These are phyloP conservation scores for Tauraco hartlaubi DNA, from an alignment of 2,797 vertebrate species.

Conservation along the genomic window DNA sequence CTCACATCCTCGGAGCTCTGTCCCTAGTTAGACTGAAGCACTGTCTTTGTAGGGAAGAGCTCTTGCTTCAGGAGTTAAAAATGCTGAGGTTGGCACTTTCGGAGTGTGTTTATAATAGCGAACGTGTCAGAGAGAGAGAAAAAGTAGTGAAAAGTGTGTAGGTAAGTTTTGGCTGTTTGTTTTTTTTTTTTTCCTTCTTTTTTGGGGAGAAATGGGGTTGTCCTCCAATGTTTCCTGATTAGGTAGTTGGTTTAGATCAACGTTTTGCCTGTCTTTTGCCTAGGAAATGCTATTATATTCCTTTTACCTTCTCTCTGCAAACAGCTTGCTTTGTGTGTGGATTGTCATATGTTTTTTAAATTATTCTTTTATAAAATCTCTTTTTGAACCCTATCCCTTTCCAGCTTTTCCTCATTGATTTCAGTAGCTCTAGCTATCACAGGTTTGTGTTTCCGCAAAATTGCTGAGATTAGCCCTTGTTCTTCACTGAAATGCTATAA, in stretches of 20 bases:
- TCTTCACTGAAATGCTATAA: background rate
- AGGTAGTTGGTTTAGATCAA: background rate
- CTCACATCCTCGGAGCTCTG: background rate
- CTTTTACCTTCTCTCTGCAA: background rate
- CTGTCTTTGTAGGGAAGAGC: background rate
- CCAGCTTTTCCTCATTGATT: background rate
- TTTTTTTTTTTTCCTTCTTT: background rate
- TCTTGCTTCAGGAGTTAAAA: constrained; percentile 4
- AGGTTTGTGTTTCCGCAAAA: background rate
- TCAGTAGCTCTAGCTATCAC: background rate
- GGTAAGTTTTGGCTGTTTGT: background rate
- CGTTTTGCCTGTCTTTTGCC: background rate
- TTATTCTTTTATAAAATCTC: background rate
- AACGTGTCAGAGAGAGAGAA: background rate
- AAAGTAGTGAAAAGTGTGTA: background rate
- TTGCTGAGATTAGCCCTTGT: background rate
- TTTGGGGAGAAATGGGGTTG: background rate
- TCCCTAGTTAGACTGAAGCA: accelerated
- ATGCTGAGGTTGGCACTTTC: background rate
- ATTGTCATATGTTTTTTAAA: background rate
- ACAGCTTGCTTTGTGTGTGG: background rate
- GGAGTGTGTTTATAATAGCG: background rate
- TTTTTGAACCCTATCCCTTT: background rate
- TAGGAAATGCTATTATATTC: background rate
- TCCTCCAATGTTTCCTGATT: background rate